Evolutionary conservation across 2,888 invertebrate genomes (phyloP).

Genomic region (Hedychridium roseum): DNA sequence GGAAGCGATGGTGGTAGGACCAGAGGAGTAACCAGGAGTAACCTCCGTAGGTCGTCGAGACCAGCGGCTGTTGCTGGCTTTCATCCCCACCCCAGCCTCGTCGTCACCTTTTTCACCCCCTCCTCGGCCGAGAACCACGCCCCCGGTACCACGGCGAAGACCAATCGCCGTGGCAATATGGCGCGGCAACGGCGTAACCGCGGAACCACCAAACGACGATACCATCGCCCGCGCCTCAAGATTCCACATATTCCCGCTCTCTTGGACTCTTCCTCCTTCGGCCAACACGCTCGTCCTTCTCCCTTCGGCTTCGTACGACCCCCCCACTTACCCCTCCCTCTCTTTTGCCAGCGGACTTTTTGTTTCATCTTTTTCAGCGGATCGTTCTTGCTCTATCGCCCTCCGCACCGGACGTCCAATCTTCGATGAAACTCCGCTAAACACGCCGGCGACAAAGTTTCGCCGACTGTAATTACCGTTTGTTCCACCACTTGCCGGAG

Average conservation of each 20-base stretch:
- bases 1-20: constrained; percentile 5
- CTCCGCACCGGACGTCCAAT: neutral
- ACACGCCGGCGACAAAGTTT: no score
- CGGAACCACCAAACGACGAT: constrained; percentile 21
- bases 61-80: constrained; percentile 3
- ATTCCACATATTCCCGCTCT: constrained; percentile 44
- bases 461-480: no score
- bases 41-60: no score
- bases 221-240: constrained; percentile 42
- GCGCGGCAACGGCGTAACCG: constrained; percentile 39
- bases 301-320: constrained; percentile 8
- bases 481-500: no score
- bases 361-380: neutral
- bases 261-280: neutral
- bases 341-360: neutral
- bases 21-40: no score
- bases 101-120: constrained; percentile 15
- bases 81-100: neutral
- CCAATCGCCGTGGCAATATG: constrained; percentile 57
- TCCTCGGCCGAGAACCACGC: constrained; percentile 37
- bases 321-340: neutral
- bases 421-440: no score
- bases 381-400: neutral
- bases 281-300: constrained; percentile 10
- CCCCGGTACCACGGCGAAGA: constrained; percentile 28